Evolutionary conservation across 1,140 invertebrate species (phyloP).

Genomic region (Sinella curviseta): DNA sequence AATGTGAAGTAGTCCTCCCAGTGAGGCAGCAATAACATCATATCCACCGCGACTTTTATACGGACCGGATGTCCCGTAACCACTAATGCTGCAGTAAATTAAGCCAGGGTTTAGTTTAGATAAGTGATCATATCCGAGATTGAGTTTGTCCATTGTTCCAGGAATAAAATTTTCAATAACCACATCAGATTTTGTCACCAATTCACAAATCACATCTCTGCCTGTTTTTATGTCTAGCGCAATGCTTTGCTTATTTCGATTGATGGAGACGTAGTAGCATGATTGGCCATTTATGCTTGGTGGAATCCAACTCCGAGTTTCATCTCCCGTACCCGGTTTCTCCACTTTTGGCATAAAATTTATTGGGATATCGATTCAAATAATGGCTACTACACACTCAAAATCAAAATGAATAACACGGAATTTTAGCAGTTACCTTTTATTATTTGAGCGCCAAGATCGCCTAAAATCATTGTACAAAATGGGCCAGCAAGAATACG

Average conservation of each 20-base stretch:
- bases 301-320: conserved; percentile 88
- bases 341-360: conserved; percentile 61
- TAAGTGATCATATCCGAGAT: conserved; percentile 77
- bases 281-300: conserved; percentile 71
- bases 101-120: conserved; percentile 71
- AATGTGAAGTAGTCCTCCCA: conserved; percentile 85
- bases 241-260: conserved; percentile 94
- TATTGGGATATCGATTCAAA: conserved; percentile 58
- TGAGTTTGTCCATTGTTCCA: conserved; percentile 76
- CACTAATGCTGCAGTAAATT: conserved; percentile 92
- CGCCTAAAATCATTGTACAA: conserved; percentile 90
- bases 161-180: conserved; percentile 94
- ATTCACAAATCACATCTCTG: conserved; percentile 69
- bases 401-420: background rate
- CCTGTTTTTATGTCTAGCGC: conserved; percentile 85
- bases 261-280: conserved; percentile 83
- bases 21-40: conserved; percentile 90
- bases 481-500: conserved; percentile 81
- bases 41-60: conserved; percentile 78
- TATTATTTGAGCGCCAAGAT: conserved; percentile 90
- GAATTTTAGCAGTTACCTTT: conserved; percentile 61
- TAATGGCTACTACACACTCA: no score
- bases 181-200: conserved; percentile 78
- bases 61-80: conserved; percentile 84
- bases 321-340: conserved; percentile 77